Evolutionary conservation across 2,113 vertebrate species (phyloP), one percentile per base, ranked within the genome.

Genomic region (Grallaria varia): DNA sequence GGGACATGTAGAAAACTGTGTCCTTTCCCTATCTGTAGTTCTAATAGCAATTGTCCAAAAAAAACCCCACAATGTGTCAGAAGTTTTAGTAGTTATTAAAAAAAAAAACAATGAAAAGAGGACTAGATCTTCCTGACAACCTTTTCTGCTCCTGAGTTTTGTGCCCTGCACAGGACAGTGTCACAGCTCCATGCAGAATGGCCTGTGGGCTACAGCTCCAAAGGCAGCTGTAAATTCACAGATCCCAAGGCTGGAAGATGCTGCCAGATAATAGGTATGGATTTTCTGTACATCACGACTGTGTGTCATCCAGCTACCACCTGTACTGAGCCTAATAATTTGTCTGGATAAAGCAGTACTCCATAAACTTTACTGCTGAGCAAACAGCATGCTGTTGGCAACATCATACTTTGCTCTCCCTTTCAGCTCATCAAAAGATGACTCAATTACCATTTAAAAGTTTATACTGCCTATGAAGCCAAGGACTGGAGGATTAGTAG

Each of bases 291-390:
- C 59, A 83, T 93, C 90, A 72, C 56, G 71, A 18, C 58, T 83
- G 50, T 79, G 84, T 91, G 92, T 91, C 81, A 87, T 69, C 89
- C 84, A 85, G 81, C 84, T 87, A 67, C 81, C 89, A 88, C 93
- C 93, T 96, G 82, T 73, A 45, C 87, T 42, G 75, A 90, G 63
- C 50, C 90, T 90, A 85, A 94, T 83, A 63, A 95, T 93, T 94
- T 92, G 62, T 88, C 75, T 90, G 92, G 93, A 92, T 94, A 86
- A 94, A 95, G 88, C 83, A 77, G 63, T 85, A 80, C 63, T 90
- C 85, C 90, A 94, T 95, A 92, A 96, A 97, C 67, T 90, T 95
- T 80, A 94, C 92, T 93, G 96, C 95, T 95, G 95, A 95, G 92
- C 92, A 95, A 95, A 97, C 90, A 92, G 75, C 82, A 24, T 2